Conservation (phyloP, 1,140 invertebrate genomes). For the Brachionus calyciflorus region DNA sequence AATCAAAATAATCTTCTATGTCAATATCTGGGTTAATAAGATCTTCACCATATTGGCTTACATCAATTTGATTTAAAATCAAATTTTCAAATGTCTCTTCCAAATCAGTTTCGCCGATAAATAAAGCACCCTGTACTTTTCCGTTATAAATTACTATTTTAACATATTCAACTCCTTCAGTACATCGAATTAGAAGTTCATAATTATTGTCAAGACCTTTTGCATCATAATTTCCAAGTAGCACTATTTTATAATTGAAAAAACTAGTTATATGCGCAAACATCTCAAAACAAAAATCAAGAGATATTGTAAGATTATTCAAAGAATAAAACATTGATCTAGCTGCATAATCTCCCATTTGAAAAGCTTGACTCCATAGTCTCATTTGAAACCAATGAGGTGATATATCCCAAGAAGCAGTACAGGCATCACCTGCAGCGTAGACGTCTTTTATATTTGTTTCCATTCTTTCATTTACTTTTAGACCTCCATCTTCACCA, state of each 20-base stretch:
- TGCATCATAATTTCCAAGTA: constrained; percentile 89
- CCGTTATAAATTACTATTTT: constrained; percentile 84
- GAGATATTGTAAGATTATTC: constrained; percentile 64
- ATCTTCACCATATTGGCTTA: constrained; percentile 81
- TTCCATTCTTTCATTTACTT: constrained; percentile 80
- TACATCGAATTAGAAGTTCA: constrained; percentile 74
- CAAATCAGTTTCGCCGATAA: constrained; percentile 93
- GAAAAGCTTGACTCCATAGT: constrained; percentile 92
- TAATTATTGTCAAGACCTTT: constrained; percentile 79
- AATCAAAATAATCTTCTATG: constrained; percentile 99
- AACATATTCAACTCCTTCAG: constrained; percentile 49
- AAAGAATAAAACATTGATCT: constrained; percentile 76
- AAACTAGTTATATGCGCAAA: constrained; percentile 93
- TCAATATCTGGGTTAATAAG: constrained; percentile 90
- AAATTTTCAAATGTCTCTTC: constrained; percentile 98
- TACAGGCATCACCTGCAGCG: constrained; percentile 90
- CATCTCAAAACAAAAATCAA: constrained; percentile 92
- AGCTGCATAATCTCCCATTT: constrained; percentile 91
- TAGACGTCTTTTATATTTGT: constrained; percentile 76
- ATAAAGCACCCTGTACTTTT: constrained; percentile 81
- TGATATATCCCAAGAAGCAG: constrained; percentile 72
- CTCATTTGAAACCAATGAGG: constrained; percentile 89
- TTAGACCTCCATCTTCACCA: constrained; percentile 66
- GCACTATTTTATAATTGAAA: constrained; percentile 87
- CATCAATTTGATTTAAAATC: constrained; percentile 88